Percentiles rank a stretch among this genome's conserved stretches.
These are phyloP conservation scores for Papilio helenus DNA, from an alignment of 1,140 invertebrate genomes.

Conservation along the genomic window DNA sequence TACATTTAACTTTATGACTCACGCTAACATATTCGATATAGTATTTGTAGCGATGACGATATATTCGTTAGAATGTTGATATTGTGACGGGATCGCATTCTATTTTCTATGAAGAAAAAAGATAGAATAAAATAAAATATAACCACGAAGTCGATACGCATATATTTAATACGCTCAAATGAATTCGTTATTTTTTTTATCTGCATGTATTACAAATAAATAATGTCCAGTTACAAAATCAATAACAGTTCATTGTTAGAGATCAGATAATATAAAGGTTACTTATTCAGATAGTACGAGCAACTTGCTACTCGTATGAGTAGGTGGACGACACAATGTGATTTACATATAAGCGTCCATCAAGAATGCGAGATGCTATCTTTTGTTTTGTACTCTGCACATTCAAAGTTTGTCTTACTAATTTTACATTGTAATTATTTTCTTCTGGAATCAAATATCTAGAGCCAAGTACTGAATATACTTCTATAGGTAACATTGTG, in stretches of 20 bases:
- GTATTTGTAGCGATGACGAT: not conserved
- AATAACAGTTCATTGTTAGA: constrained; percentile 3
- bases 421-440: not conserved
- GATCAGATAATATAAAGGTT: constrained; percentile 9
- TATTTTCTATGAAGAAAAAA: not conserved
- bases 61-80: not conserved
- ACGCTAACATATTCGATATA: not conserved
- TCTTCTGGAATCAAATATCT: not conserved
- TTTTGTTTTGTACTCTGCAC: not conserved
- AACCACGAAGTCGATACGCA: too few species aligned
- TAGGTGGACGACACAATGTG: constrained; percentile 15
- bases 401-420: constrained; percentile 1
- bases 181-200: too few species aligned
- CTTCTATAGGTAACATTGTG: not conserved
- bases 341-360: constrained; percentile 4
- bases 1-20: constrained; percentile 3
- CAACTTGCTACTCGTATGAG: not conserved
- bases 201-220: not conserved
- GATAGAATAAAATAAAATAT: not conserved
- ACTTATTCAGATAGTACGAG: not conserved
- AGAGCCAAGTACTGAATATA: not conserved
- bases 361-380: constrained; percentile 12
- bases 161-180: too few species aligned
- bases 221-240: constrained; percentile 3
- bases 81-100: not conserved